phyloP scores from a whole-genome alignment of 2,888 invertebrate genomes.

The Callyntrura guangdongensis region DNA sequence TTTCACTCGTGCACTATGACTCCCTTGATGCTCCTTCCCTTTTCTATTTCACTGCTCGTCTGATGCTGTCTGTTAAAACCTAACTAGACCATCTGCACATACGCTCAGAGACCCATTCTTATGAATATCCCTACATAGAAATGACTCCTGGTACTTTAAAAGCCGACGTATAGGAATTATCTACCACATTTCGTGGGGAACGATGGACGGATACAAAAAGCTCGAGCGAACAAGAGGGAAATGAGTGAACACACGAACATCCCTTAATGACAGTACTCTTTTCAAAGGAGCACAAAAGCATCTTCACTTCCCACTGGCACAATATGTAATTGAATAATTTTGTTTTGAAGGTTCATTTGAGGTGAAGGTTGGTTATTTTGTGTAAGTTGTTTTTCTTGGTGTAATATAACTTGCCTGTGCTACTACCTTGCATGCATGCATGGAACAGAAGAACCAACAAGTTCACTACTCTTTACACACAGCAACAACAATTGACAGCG shows the following conservation, averaged over 20 bases:
- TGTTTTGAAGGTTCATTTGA: slow-evolving; percentile 78
- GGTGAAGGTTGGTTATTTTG: slow-evolving; percentile 78
- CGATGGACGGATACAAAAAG: slow-evolving; percentile 54
- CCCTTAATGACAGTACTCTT: slow-evolving; percentile 64
- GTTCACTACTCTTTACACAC: slow-evolving; percentile 52
- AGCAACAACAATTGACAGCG: slow-evolving; percentile 35
- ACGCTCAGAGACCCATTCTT: not conserved
- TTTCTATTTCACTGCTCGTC: not conserved
- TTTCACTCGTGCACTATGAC: slow-evolving; percentile 61
- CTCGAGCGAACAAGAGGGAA: slow-evolving; percentile 7
- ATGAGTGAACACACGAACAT: slow-evolving; percentile 58
- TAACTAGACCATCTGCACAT: slow-evolving; percentile 57
- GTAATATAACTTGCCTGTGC: slow-evolving; percentile 8
- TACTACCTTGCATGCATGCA: not conserved
- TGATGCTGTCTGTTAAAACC: not conserved
- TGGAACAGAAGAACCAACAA: slow-evolving; percentile 4
- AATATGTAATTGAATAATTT: slow-evolving; percentile 78
- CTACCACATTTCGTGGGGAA: slow-evolving; percentile 49
- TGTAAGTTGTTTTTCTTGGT: slow-evolving; percentile 54
- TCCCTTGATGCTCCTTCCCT: slow-evolving; percentile 48
- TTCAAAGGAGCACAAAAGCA: slow-evolving; percentile 58
- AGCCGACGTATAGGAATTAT: not conserved
- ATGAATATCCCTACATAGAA: not conserved
- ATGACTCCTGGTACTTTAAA: not conserved
- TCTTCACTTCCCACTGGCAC: slow-evolving; percentile 65